Conservation (phyloP, 2,888 invertebrate species). For the Himalopsyche anomala region DNA sequence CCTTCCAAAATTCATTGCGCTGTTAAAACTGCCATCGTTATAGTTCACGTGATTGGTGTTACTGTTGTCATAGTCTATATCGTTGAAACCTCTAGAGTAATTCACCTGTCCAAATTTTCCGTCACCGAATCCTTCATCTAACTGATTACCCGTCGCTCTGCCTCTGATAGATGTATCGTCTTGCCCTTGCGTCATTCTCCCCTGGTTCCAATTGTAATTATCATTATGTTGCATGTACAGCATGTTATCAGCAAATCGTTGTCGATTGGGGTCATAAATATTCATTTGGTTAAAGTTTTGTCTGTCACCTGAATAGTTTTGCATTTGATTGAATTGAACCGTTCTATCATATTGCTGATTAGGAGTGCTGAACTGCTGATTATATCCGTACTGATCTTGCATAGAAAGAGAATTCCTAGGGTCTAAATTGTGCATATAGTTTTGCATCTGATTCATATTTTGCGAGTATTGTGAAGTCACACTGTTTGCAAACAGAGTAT, state of each 20-base stretch:
- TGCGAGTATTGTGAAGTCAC: not conserved
- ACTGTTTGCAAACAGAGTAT: not conserved
- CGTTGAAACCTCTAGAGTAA: conserved; percentile 1
- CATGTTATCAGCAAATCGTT: not conserved
- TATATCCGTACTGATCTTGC: not conserved
- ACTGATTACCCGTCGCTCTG: not conserved
- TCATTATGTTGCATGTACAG: not conserved
- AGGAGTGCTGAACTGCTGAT: not conserved
- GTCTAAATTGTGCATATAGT: not conserved
- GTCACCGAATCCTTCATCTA: not conserved
- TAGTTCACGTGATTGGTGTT: not conserved
- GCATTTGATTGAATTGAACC: not conserved
- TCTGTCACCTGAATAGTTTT: not conserved
- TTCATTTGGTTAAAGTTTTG: not conserved
- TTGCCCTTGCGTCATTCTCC: not conserved
- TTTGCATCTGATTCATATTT: not conserved
- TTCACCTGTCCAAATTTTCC: not conserved
- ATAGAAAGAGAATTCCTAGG: not conserved
- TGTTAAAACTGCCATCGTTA: not conserved
- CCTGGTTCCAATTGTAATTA: conserved; percentile 18
- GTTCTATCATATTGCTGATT: not conserved
- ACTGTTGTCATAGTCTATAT: not conserved
- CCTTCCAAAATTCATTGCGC: not conserved
- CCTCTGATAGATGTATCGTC: not conserved
- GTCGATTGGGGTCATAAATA: not conserved